Conservation (phyloP, 23 tunicate genomes). For the Diplosoma virens region DNA sequence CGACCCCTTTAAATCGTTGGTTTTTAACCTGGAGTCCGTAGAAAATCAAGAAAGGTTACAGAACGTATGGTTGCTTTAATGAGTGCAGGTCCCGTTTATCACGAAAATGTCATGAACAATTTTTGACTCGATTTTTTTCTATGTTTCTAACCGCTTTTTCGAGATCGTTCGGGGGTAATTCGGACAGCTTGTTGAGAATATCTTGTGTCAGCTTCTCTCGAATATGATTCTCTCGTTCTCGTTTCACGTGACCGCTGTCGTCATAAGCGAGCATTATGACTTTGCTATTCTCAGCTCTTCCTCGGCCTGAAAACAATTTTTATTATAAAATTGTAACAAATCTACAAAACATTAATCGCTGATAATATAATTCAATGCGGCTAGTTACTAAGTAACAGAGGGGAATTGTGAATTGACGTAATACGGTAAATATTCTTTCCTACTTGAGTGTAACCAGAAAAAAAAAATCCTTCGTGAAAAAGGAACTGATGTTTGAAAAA, state of each 20-base stretch:
- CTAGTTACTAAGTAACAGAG: not conserved
- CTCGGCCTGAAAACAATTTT: slow-evolving; percentile 40
- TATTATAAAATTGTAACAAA: not conserved
- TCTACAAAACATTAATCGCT: not conserved
- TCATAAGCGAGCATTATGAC: slow-evolving; percentile 47
- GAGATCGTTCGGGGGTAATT: not conserved
- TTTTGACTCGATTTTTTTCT: too few relatives aligned
- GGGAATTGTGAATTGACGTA: not conserved
- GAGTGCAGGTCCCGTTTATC: too few relatives aligned
- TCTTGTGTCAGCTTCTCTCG: slow-evolving; percentile 35
- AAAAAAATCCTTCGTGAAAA: too few relatives aligned
- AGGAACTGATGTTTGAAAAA: too few relatives aligned
- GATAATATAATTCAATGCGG: not conserved
- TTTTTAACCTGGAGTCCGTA: too few relatives aligned
- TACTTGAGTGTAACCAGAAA: too few relatives aligned
- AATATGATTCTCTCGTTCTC: slow-evolving; percentile 39
- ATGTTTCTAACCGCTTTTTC: not conserved
- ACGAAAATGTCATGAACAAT: too few relatives aligned
- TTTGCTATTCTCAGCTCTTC: slow-evolving; percentile 67
- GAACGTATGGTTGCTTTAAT: too few relatives aligned
- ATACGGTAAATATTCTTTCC: too few relatives aligned
- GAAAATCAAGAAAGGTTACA: too few relatives aligned
- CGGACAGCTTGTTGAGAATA: slow-evolving; percentile 8
- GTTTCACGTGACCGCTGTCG: slow-evolving; percentile 44
- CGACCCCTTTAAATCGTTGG: too few relatives aligned